phyloP scores from a whole-genome alignment of 2,888 invertebrate species.

The Myathropa florea region DNA sequence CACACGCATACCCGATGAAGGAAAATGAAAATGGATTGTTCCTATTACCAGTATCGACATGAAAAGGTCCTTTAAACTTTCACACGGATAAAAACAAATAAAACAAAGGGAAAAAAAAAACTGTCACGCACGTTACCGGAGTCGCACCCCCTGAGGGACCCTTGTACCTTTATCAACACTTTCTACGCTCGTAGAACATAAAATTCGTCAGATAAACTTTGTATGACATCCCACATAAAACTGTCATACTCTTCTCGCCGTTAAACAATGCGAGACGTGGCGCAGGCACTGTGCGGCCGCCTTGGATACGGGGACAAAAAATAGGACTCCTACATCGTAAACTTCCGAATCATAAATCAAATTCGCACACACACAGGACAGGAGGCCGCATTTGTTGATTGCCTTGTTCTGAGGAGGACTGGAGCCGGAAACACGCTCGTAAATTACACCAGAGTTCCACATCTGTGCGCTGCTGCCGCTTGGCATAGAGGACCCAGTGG shows the following conservation, averaged over 20 bases:
- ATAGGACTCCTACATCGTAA: slow-evolving; percentile 25
- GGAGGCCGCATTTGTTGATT: slow-evolving; percentile 34
- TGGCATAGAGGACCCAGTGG: background rate
- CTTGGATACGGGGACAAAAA: background rate
- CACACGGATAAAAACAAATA: background rate
- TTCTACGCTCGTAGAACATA: slow-evolving; percentile 29
- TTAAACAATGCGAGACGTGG: slow-evolving; percentile 8
- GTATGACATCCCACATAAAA: slow-evolving; percentile 7
- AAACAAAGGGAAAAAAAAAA: background rate
- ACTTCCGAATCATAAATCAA: slow-evolving; percentile 50
- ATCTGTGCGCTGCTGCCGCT: slow-evolving; percentile 1
- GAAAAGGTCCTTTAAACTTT: slow-evolving; percentile 2
- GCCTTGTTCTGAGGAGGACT: slow-evolving; percentile 7
- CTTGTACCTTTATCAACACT: slow-evolving; percentile 44
- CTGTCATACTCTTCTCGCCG: background rate
- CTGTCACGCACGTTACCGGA: background rate
- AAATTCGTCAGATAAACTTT: slow-evolving; percentile 42
- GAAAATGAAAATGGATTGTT: slow-evolving; percentile 26
- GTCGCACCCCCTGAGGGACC: background rate
- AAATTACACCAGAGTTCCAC: slow-evolving; percentile 11
- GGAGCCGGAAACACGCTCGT: slow-evolving; percentile 7
- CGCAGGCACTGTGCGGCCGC: background rate
- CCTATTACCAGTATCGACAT: slow-evolving; percentile 13
- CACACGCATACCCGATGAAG: slow-evolving; percentile 12
- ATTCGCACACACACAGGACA: slow-evolving; percentile 4